These are phyloP conservation scores for Venturia canescens DNA, from an alignment of 1,140 invertebrate genomes.

Conservation along the genomic window DNA sequence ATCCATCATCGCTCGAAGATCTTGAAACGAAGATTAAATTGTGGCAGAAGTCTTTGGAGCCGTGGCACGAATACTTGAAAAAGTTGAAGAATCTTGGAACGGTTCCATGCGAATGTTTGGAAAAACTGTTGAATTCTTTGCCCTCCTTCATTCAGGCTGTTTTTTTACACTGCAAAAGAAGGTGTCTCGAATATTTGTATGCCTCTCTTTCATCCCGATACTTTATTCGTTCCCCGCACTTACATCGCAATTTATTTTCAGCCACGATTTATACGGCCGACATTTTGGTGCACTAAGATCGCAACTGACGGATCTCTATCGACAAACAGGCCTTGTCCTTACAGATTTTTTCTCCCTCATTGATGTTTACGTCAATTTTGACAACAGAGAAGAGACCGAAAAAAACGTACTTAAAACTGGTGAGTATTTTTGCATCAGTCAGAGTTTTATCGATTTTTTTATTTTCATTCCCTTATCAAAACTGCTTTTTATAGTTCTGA, in stretches of 20 bases:
- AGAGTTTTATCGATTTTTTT: constrained; percentile 22
- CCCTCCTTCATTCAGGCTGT: constrained; percentile 55
- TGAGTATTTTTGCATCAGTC: constrained; percentile 30
- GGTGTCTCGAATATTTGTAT: constrained; percentile 54
- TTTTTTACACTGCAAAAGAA: constrained; percentile 66
- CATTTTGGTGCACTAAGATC: constrained; percentile 57
- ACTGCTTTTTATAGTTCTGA: constrained; percentile 58
- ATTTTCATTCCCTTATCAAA: background rate
- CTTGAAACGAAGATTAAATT: constrained; percentile 57
- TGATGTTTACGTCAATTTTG: constrained; percentile 59
- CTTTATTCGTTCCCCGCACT: background rate
- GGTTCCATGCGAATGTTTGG: constrained; percentile 55
- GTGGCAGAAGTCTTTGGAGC: constrained; percentile 59
- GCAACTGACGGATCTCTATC: constrained; percentile 64
- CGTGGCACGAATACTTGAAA: constrained; percentile 64
- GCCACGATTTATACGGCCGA: constrained; percentile 57
- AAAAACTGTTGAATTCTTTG: constrained; percentile 56
- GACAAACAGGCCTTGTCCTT: constrained; percentile 62
- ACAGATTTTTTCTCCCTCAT: constrained; percentile 63
- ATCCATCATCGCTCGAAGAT: background rate
- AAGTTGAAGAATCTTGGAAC: constrained; percentile 54
- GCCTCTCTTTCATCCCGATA: background rate
- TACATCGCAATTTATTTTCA: constrained; percentile 52
- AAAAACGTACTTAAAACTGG: constrained; percentile 64
- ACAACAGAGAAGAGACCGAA: constrained; percentile 60